Percentiles rank a stretch among this genome's conserved stretches.
phyloP scores from a whole-genome alignment of 2,888 invertebrate genomes.

The Caprella mutica region DNA sequence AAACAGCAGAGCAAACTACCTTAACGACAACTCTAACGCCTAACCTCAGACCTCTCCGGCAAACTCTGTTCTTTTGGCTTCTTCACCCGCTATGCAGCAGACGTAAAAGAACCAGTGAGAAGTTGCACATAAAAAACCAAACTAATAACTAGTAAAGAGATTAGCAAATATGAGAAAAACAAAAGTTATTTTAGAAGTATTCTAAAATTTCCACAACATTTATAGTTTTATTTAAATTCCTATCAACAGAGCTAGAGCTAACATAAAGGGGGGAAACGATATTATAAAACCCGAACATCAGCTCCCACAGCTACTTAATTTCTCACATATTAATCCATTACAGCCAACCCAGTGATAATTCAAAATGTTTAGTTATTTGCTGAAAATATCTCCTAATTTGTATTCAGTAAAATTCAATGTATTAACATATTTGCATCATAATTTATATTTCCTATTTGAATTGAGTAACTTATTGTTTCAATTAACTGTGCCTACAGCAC shows the following conservation, averaged over 20 bases:
- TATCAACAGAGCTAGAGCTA: neutral
- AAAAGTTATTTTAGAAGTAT: neutral
- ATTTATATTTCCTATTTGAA: too few species aligned
- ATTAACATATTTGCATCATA: too few species aligned
- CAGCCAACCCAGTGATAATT: neutral
- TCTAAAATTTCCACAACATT: neutral
- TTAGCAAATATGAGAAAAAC: neutral
- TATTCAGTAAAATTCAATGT: too few species aligned
- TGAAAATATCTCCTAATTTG: too few species aligned
- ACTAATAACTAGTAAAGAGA: neutral
- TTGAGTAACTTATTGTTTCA: too few species aligned
- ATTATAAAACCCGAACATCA: neutral
- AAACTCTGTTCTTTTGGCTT: too few species aligned
- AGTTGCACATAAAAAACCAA: neutral
- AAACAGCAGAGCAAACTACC: too few species aligned
- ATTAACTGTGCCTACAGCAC: too few species aligned
- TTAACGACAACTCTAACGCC: too few species aligned
- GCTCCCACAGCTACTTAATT: too few species aligned
- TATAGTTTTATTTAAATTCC: neutral
- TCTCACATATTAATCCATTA: neutral
- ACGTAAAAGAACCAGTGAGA: neutral
- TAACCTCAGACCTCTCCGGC: too few species aligned
- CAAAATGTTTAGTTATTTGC: constrained; percentile 5
- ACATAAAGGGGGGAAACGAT: neutral
- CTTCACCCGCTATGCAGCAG: too few species aligned